These are phyloP conservation scores for Pammene fasciana DNA, from an alignment of 2,888 invertebrate genomes.

Conservation along the genomic window DNA sequence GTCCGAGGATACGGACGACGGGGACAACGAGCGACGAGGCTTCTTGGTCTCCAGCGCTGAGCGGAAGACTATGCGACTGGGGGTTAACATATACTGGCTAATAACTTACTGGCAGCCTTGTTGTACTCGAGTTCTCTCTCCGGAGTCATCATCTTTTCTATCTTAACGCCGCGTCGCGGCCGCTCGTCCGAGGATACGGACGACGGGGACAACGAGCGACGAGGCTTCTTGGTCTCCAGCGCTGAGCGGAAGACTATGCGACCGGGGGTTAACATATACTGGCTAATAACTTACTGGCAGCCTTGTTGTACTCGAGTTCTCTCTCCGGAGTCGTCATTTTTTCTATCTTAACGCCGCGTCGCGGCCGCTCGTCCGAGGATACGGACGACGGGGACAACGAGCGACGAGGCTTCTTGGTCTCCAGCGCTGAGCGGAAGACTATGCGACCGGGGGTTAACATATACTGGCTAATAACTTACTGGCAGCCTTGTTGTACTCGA, in stretches of 20 bases:
- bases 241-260: conserved; percentile 77
- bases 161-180: conserved; percentile 47
- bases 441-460: conserved; percentile 77
- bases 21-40: conserved; percentile 63
- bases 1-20: conserved; percentile 68
- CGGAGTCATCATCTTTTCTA: no score
- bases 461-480: neutral
- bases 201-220: conserved; percentile 65
- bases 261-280: no score
- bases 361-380: conserved; percentile 59
- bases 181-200: conserved; percentile 65
- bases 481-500: conserved; percentile 65
- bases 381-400: conserved; percentile 67
- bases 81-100: no score
- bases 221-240: conserved; percentile 71
- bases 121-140: no score
- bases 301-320: no score
- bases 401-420: conserved; percentile 69
- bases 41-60: conserved; percentile 75
- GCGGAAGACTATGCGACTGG: conserved; percentile 77
- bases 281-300: no score
- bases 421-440: conserved; percentile 74
- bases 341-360: conserved; percentile 38
- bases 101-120: no score
- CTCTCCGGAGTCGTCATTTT: no score